Base-by-base conservation (phyloP, 2,888 invertebrate species). In the Baronia brevicornis region DNA sequence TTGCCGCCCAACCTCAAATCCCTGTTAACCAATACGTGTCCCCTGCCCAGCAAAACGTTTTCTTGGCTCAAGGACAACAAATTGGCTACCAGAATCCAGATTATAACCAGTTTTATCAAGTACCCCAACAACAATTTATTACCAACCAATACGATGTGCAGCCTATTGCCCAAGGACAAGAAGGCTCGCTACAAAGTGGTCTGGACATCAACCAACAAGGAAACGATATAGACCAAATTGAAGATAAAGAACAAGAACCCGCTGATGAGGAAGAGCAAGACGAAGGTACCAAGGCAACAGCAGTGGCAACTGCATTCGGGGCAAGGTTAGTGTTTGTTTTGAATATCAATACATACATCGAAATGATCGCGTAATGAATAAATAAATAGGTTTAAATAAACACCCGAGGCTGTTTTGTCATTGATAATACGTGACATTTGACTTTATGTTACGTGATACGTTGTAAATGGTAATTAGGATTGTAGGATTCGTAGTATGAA, bases 281-380 rank as follows among this genome's bases (percentile, higher is more conserved):
- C 14, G 60, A 58, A 22, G 62, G 54, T n/a, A 48, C 52, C 24
- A 69, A 49, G 12, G 75, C 67, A 0, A 72, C 71, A 2, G 78
- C 84, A 1, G 73, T 80, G 0, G 80, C 84, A 1, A 80, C 79
- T 17, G 78, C 78, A 37, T 82, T 80, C 48, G 84, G 80, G 5
- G 36, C 75, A 51, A 79, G 82, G 82, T 80, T 36, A 62, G 69
- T 61, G 12, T 14, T 5, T 10, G 12, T 37, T 29, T 39, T 36
- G 56, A 60, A 67, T 66, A n/a, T n/a, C n/a, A n/a, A n/a, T n/a
- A n/a, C n/a, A n/a, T n/a, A n/a, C n/a, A n/a, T n/a, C n/a, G n/a
- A n/a, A n/a, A n/a, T 38, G 36, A 38, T 44, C 45, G 48, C 48
- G 44, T 38, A 43, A 28, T 41, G 48, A 44, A 41, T 53, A 33